phyloP scores from a whole-genome alignment of 1,140 invertebrate genomes.

The Pseudachorutes palmiensis region DNA sequence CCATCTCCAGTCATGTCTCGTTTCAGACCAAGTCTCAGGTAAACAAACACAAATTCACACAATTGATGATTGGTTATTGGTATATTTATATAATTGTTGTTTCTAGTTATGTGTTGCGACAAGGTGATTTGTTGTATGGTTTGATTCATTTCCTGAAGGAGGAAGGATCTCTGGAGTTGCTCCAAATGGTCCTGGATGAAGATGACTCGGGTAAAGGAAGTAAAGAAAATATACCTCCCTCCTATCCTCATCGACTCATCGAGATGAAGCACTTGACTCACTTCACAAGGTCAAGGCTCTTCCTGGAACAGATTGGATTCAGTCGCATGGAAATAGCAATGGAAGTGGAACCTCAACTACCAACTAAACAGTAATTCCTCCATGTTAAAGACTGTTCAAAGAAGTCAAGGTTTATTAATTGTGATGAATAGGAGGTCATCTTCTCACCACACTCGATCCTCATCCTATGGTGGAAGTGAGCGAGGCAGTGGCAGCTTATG shows the following conservation, averaged over 20 bases:
- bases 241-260: constrained; percentile 13
- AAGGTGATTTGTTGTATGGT: constrained; percentile 33
- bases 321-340: constrained; percentile 26
- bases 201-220: constrained; percentile 29
- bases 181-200: constrained; percentile 36
- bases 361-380: constrained; percentile 4
- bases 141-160: constrained; percentile 35
- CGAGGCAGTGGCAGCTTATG: constrained; percentile 15
- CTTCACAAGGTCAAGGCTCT: constrained; percentile 30
- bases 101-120: constrained; percentile 25
- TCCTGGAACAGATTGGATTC: constrained; percentile 31
- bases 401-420: constrained; percentile 7
- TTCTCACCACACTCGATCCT: constrained; percentile 18
- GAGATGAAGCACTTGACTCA: constrained; percentile 30
- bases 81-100: too few species aligned
- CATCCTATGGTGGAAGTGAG: constrained; percentile 25
- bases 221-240: constrained; percentile 19
- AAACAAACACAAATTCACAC: too few species aligned
- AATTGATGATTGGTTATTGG: too few species aligned
- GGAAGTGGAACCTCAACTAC: constrained; percentile 29
- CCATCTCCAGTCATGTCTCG: constrained; percentile 29
- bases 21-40: constrained; percentile 29
- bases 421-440: not conserved
- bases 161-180: constrained; percentile 30
- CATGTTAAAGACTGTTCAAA: not conserved